Percentiles rank a stretch among this genome's conserved stretches.
Evolutionary conservation across 2,113 vertebrate species (phyloP).

Genomic region (Leptocoma aspasia): DNA sequence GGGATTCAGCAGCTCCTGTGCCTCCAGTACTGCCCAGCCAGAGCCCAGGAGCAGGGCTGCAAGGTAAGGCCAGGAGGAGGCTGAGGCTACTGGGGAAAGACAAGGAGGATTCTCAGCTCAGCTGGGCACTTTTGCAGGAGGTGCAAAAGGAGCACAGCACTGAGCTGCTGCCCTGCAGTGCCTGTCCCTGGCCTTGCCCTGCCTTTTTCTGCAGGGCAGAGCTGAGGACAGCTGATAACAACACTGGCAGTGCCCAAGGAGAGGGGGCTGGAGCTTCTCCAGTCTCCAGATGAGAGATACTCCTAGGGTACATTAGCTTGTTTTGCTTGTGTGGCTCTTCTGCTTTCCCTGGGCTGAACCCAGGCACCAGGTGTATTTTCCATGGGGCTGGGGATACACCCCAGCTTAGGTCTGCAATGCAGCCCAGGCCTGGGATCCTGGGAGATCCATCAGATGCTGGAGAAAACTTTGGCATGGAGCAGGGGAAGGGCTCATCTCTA

Average conservation of each 20-base stretch:
- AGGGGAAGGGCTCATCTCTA: not conserved
- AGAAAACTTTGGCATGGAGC: not conserved
- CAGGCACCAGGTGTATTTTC: not conserved
- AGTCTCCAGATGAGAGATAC: not conserved
- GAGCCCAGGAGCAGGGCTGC: not conserved
- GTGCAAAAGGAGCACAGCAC: not conserved
- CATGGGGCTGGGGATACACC: rapidly evolving
- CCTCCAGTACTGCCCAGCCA: not conserved
- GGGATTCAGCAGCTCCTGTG: not conserved
- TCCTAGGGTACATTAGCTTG: not conserved
- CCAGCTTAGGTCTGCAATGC: not conserved
- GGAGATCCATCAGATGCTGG: not conserved
- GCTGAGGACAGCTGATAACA: not conserved
- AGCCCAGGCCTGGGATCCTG: not conserved
- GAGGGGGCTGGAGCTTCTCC: not conserved
- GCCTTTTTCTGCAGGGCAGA: not conserved
- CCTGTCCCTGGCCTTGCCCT: not conserved
- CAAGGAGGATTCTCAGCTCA: not conserved
- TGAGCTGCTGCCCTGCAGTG: not conserved
- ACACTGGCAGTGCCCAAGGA: not conserved
- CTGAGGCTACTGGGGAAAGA: not conserved
- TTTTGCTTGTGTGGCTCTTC: not conserved
- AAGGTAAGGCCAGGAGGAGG: conserved; percentile 20
- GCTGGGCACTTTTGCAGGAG: not conserved
- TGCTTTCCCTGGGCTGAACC: not conserved